Conservation (phyloP, 2,888 invertebrate species). For the Reticulitermes lucifugus region DNA sequence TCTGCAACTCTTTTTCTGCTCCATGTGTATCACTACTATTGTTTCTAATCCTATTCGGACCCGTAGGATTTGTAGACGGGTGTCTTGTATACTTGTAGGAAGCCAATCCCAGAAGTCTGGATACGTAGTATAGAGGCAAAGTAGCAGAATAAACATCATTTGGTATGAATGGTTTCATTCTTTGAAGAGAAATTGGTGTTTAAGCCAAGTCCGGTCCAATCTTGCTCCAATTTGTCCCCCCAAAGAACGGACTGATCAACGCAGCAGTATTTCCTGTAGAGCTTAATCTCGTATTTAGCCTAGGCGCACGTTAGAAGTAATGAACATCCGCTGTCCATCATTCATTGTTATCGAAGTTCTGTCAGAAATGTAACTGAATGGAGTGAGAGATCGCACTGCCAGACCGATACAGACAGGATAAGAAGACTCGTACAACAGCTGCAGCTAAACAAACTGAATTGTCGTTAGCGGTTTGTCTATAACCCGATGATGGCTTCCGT, state of each 20-base stretch:
- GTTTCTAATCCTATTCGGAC: background rate
- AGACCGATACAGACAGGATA: background rate
- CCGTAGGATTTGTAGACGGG: background rate
- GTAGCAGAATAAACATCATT: conserved; percentile 18
- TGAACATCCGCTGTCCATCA: background rate
- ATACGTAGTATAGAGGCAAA: conserved; percentile 14
- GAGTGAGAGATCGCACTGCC: background rate
- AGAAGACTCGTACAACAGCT: background rate
- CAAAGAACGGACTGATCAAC: background rate
- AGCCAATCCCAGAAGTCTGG: conserved; percentile 1
- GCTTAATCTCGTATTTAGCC: conserved; percentile 1
- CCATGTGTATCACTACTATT: background rate
- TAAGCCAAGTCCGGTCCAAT: background rate
- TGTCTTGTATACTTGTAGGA: conserved; percentile 5
- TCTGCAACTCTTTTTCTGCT: background rate
- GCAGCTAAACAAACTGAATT: conserved; percentile 20
- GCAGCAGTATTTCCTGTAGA: background rate
- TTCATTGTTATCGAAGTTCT: background rate
- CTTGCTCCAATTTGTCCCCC: background rate
- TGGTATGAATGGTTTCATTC: background rate
- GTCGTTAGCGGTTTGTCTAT: background rate
- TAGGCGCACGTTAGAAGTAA: background rate
- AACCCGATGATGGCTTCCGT: conserved; percentile 9
- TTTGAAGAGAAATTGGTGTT: background rate
- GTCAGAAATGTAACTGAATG: background rate